Conservation (phyloP, 2,797 vertebrate genomes). For the Xenentodon cancila region DNA sequence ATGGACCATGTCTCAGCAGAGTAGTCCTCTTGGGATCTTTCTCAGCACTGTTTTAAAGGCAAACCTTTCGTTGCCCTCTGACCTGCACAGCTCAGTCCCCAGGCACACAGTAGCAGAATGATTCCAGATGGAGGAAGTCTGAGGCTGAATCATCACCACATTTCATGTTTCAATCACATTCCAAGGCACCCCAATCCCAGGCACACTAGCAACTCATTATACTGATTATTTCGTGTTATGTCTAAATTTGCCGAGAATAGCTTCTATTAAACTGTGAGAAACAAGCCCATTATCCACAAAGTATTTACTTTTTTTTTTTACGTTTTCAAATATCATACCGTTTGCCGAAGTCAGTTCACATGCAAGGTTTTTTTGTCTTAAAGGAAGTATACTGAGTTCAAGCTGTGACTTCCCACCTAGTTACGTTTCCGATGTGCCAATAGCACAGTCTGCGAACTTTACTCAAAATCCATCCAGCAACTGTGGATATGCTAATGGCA, state of each 20-base stretch:
- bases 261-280: constrained; percentile 32
- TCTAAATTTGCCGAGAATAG: constrained; percentile 15
- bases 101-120: constrained; percentile 74
- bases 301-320: constrained; percentile 41
- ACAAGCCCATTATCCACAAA: constrained; percentile 45
- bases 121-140: constrained; percentile 78
- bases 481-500: constrained; percentile 53
- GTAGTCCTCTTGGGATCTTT: constrained; percentile 55
- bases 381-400: constrained; percentile 41
- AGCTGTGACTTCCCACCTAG: constrained; percentile 64
- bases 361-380: constrained; percentile 43
- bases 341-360: constrained; percentile 62
- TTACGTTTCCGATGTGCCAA: constrained; percentile 51
- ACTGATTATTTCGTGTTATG: constrained; percentile 14
- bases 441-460: constrained; percentile 58
- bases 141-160: constrained; percentile 35
- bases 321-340: constrained; percentile 37
- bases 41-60: constrained; percentile 74
- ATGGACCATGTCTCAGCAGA: constrained; percentile 33
- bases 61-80: constrained; percentile 76
- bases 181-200: constrained; percentile 12
- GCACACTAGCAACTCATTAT: constrained; percentile 20
- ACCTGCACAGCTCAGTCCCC: constrained; percentile 66
- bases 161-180: constrained; percentile 30
- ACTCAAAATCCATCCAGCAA: constrained; percentile 46